Conservation (phyloP, 2,113 vertebrate genomes). For the Osmerus eperlanus region DNA sequence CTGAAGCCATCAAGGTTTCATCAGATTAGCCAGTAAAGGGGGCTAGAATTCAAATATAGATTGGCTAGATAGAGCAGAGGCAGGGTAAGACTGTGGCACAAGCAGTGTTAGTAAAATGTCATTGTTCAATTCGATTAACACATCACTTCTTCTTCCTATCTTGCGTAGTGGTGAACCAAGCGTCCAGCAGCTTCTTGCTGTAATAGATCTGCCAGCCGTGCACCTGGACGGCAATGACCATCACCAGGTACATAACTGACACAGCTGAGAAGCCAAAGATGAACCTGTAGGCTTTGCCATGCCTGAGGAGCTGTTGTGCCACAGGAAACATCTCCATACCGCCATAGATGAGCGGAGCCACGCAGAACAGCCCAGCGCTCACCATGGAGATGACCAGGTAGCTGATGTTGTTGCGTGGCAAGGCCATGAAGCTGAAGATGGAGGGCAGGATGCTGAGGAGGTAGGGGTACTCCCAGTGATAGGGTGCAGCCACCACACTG, state of each 20-base stretch:
- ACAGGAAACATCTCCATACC: conserved; percentile 97
- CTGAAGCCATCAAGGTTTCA: not conserved
- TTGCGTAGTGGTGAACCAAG: conserved; percentile 94
- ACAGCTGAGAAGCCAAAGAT: conserved; percentile 90
- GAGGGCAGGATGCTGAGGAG: conserved; percentile 88
- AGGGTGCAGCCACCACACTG: conserved; percentile 87
- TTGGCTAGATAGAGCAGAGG: too few relatives aligned
- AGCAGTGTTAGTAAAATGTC: too few relatives aligned
- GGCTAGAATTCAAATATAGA: not conserved
- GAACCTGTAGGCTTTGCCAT: conserved; percentile 94
- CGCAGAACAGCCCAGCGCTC: conserved; percentile 87
- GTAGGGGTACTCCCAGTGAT: conserved; percentile 96
- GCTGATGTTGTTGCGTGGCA: conserved; percentile 96
- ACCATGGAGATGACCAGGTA: conserved; percentile 98
- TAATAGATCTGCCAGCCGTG: conserved; percentile 98
- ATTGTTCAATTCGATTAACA: not conserved
- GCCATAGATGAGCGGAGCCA: conserved; percentile 91
- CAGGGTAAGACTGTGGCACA: too few relatives aligned
- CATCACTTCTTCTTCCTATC: conserved; percentile 94
- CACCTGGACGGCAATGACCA: conserved; percentile 87
- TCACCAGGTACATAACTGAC: conserved; percentile 88
- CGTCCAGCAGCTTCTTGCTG: conserved; percentile 95
- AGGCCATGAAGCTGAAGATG: conserved; percentile 82
- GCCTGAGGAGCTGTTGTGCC: conserved; percentile 92
- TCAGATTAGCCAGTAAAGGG: not conserved